phyloP scores from a whole-genome alignment of 1,140 invertebrate genomes.

The Drosophila quadrilineata region DNA sequence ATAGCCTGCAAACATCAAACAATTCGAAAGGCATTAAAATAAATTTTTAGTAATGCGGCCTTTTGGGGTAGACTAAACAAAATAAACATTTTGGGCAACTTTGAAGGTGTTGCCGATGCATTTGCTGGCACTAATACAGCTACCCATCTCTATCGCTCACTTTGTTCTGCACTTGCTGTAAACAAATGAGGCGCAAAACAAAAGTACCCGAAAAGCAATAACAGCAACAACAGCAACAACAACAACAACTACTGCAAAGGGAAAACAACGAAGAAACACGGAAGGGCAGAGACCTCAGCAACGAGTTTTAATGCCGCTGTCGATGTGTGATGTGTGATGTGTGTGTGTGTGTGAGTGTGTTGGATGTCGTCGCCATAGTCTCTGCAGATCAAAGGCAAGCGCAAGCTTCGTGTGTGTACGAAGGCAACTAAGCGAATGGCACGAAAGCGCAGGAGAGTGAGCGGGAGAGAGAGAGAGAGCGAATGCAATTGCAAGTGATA shows the following conservation, averaged over 20 bases:
- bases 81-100: constrained; percentile 61
- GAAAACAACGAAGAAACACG: constrained; percentile 28
- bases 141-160: no score
- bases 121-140: no score
- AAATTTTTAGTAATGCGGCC: constrained; percentile 73
- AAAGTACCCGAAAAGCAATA: constrained; percentile 33
- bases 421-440: no score
- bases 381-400: constrained; percentile 64
- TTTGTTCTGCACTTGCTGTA: constrained; percentile 52
- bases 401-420: background rate
- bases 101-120: constrained; percentile 43
- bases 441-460: background rate
- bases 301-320: constrained; percentile 63
- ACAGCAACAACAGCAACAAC: constrained; percentile 3
- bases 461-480: background rate
- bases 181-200: constrained; percentile 70
- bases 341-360: constrained; percentile 45
- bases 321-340: constrained; percentile 42
- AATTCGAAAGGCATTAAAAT: constrained; percentile 65
- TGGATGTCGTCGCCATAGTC: constrained; percentile 53
- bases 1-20: constrained; percentile 66
- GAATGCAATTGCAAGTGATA: no score
- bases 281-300: constrained; percentile 56
- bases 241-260: constrained; percentile 20
- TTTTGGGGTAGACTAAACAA: constrained; percentile 75